Evolutionary conservation across 2,113 vertebrate species (phyloP).

Genomic region (Pheucticus melanocephalus): DNA sequence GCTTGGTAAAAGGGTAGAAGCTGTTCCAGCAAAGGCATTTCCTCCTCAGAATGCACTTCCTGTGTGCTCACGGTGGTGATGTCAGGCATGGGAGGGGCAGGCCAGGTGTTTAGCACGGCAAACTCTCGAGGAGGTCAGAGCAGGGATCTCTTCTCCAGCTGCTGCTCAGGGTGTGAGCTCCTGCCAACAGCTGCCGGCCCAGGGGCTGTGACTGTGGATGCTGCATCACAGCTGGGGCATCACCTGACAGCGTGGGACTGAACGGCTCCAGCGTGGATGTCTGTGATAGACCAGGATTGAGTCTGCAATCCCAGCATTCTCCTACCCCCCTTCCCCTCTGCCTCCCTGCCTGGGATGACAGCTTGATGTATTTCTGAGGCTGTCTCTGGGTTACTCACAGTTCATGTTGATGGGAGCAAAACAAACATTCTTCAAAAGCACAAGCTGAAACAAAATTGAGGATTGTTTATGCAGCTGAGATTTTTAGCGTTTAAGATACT

Average conservation of each 20-base stretch:
- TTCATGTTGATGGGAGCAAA: not conserved
- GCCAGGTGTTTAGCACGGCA: not conserved
- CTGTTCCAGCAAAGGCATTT: accelerated
- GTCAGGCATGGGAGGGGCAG: accelerated
- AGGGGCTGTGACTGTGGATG: accelerated
- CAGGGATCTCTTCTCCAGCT: not conserved
- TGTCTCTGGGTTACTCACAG: not conserved
- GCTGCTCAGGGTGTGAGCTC: not conserved
- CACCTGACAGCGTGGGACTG: accelerated
- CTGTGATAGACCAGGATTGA: not conserved
- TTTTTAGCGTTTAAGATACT: not conserved
- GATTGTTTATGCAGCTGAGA: not conserved
- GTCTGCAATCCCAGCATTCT: not conserved
- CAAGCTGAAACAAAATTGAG: not conserved
- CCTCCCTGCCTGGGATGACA: not conserved
- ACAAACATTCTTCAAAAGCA: not conserved
- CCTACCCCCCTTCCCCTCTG: not conserved
- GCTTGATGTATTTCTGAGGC: accelerated
- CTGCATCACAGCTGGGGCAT: not conserved
- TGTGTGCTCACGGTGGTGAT: accelerated
- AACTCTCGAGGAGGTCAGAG: not conserved
- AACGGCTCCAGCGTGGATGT: not conserved
- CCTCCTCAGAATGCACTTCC: not conserved
- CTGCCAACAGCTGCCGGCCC: accelerated
- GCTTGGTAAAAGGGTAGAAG: accelerated